Base-by-base conservation (phyloP, 2,113 vertebrate genomes). In the Dipodomys merriami region DNA sequence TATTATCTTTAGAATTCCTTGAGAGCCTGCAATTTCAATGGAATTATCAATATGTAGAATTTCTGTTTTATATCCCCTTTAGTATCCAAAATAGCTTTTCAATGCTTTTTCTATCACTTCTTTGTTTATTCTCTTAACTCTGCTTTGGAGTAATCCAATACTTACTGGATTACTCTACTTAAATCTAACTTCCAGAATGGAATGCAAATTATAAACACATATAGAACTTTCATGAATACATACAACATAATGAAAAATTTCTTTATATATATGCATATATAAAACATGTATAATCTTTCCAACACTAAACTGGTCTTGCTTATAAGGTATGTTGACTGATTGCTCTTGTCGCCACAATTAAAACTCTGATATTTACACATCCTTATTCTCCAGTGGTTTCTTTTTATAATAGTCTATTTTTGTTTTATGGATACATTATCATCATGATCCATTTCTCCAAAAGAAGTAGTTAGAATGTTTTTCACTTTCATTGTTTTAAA, bases 391-490 rank as follows among this genome's bases (percentile, higher is more conserved):
- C 74, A 10, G 13, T 85, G 57, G 9, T 69, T 90, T 64, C 35
- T 68, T 62, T 94, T 29, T 64, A 6, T 64, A 93, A 86, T 44
- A 88, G 10, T 77, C 57, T 72, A 29, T 57, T 71, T 46, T 87
- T 96, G 76, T 84, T 94, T 91, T 87, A 86, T 81, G n/a, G 62
- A 62, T 93, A 1, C 46, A 96, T 49, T 87, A 86, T 86, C 62
- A 35, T 91, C 53, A 83, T 57, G 53, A 15, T 57, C 53, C 19
- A 73, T 19, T 83, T 91, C 76, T 91, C 68, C n/a, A 27, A 77
- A 64, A 27, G 80, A 72, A 53, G 23, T 68, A 80, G 60, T n/a
- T 95, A 46, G 46, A 79, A 86, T 94, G 79, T 35, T 91, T 95
- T 86, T 29, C 91, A 79, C 39, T 91, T 91, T 91, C 27, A 30